phyloP scores from a whole-genome alignment of 1,140 invertebrate species.

The Drosophila hydei region DNA sequence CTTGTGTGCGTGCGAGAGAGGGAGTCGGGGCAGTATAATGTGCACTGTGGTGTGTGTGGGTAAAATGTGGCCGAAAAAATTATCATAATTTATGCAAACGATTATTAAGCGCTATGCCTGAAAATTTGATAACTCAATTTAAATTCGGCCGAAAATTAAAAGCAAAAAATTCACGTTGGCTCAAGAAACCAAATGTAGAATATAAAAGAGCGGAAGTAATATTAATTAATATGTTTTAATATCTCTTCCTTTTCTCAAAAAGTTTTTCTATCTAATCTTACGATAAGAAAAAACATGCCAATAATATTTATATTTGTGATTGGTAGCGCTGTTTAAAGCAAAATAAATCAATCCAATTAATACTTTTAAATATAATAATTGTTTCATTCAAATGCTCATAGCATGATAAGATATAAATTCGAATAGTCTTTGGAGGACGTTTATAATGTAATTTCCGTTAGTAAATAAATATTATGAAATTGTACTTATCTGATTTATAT shows the following conservation, averaged over 20 bases:
- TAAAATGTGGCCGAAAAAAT: constrained; percentile 50
- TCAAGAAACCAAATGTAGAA: no score
- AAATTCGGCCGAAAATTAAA: constrained; percentile 34
- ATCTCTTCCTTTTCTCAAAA: no score
- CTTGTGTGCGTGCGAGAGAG: constrained; percentile 4
- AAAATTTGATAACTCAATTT: constrained; percentile 56
- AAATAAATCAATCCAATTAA: constrained; percentile 16
- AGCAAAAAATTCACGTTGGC: background rate
- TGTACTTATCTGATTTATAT: no score
- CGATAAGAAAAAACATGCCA: constrained; percentile 31
- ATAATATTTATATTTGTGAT: no score
- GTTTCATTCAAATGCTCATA: background rate
- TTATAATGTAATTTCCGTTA: constrained; percentile 12
- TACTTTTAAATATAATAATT: constrained; percentile 1
- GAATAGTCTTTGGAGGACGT: background rate
- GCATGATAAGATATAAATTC: constrained; percentile 3
- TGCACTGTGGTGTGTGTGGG: constrained; percentile 50
- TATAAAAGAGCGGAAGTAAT: background rate
- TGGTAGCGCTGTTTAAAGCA: background rate
- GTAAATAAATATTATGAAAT: background rate
- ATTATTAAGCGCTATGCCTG: constrained; percentile 26
- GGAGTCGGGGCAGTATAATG: background rate
- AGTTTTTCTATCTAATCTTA: constrained; percentile 32
- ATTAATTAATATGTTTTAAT: constrained; percentile 19
- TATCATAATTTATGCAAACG: constrained; percentile 63